A percentile compares a stretch with the other conserved stretches of the same genome.
These are phyloP conservation scores for Nymphicus hollandicus DNA, from an alignment of 2,113 vertebrate species.

Conservation along the genomic window DNA sequence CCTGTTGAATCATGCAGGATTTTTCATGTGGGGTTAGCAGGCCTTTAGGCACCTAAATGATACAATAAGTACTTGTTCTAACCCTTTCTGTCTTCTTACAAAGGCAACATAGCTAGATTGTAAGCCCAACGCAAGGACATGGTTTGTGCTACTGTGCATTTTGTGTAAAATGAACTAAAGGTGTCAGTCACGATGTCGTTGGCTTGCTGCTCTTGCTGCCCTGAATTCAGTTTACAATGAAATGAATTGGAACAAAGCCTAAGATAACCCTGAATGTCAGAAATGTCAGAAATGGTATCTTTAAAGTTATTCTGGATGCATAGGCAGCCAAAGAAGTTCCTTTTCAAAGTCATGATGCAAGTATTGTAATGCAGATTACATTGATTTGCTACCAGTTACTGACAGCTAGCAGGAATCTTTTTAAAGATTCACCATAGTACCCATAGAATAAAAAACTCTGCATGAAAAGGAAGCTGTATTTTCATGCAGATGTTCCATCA, in stretches of 20 bases:
- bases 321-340: background rate
- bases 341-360: constrained; percentile 40
- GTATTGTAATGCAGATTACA: constrained; percentile 52
- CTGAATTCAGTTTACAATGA: background rate
- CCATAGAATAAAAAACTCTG: background rate
- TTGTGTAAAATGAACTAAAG: background rate
- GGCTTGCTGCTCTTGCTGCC: background rate
- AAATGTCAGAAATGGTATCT: constrained; percentile 13
- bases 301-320: constrained; percentile 25
- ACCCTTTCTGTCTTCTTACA: background rate
- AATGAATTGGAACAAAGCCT: background rate
- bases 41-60: background rate
- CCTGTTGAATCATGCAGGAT: background rate
- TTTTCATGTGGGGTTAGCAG: background rate
- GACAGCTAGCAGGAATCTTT: constrained; percentile 28
- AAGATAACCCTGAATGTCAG: constrained; percentile 6
- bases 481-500: background rate
- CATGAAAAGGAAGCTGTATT: background rate
- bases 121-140: background rate
- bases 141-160: background rate
- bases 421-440: constrained; percentile 14
- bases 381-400: constrained; percentile 32
- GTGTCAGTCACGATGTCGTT: background rate
- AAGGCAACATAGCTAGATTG: background rate
- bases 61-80: background rate